These are phyloP conservation scores for Thereuonema tuberculata DNA, from an alignment of 1,140 invertebrate genomes.

Conservation along the genomic window DNA sequence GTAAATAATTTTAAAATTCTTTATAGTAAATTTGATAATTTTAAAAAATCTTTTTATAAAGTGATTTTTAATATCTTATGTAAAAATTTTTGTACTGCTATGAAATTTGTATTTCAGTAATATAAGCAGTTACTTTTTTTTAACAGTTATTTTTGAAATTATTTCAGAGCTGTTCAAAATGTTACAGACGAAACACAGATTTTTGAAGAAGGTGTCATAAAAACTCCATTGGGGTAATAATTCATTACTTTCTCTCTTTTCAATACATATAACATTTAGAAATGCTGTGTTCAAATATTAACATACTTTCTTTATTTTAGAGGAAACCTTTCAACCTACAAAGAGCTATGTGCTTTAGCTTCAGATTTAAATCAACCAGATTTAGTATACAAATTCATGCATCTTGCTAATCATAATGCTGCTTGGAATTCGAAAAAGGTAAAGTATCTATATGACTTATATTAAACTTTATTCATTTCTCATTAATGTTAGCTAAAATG, in stretches of 20 bases:
- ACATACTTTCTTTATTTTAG: constrained; percentile 33
- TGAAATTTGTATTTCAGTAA: background rate
- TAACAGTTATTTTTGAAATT: background rate
- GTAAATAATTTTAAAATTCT: too few relatives aligned
- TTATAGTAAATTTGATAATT: too few relatives aligned
- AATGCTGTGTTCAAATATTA: background rate
- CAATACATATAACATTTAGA: background rate
- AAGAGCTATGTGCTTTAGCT: constrained; percentile 81
- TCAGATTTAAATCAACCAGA: constrained; percentile 89
- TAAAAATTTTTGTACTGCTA: too few relatives aligned
- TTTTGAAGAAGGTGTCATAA: constrained; percentile 68
- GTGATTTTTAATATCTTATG: too few relatives aligned
- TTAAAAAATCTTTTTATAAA: too few relatives aligned
- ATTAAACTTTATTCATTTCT: too few relatives aligned
- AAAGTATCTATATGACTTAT: background rate
- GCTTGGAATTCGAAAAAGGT: constrained; percentile 73
- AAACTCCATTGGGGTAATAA: constrained; percentile 41
- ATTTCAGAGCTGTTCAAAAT: constrained; percentile 40
- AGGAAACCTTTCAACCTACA: constrained; percentile 76
- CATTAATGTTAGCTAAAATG: too few relatives aligned
- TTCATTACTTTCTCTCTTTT: constrained; percentile 3
- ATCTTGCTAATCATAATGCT: constrained; percentile 83
- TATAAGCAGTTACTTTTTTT: background rate
- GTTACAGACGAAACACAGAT: constrained; percentile 68
- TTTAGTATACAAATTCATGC: constrained; percentile 88